These are phyloP conservation scores for Tipula unca DNA, from an alignment of 2,888 invertebrate genomes.

Conservation along the genomic window DNA sequence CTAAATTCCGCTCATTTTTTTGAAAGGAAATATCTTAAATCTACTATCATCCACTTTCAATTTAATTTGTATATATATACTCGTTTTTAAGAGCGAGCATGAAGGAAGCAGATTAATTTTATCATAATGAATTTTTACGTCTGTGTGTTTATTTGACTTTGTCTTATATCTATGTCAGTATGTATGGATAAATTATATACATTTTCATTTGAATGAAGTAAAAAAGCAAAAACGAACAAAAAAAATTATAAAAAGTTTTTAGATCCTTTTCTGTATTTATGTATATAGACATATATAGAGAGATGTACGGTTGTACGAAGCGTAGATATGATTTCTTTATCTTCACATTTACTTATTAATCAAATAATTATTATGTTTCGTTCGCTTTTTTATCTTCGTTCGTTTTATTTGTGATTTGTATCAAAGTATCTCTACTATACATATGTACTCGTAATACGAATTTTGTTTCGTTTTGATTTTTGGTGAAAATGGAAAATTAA, in stretches of 20 bases:
- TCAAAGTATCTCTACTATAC: neutral
- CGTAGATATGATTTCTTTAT: neutral
- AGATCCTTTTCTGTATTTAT: neutral
- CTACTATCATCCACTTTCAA: neutral
- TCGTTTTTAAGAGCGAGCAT: neutral
- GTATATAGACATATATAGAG: neutral
- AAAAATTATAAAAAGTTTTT: neutral
- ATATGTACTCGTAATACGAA: no score
- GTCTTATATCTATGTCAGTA: neutral
- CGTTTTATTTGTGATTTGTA: neutral
- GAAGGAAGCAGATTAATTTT: neutral
- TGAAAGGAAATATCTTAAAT: neutral
- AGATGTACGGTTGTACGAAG: neutral
- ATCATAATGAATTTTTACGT: neutral
- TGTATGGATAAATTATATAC: no score
- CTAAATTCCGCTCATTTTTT: neutral
- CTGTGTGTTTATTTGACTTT: constrained; percentile 8
- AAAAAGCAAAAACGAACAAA: neutral
- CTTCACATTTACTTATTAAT: neutral
- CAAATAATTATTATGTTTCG: neutral
- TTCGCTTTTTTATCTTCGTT: neutral
- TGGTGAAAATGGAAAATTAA: neutral
- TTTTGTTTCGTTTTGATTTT: neutral
- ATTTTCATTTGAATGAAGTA: neutral
- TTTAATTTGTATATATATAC: neutral